These are phyloP conservation scores for Drosophila sordidula DNA, from an alignment of 2,888 invertebrate species.

Conservation along the genomic window DNA sequence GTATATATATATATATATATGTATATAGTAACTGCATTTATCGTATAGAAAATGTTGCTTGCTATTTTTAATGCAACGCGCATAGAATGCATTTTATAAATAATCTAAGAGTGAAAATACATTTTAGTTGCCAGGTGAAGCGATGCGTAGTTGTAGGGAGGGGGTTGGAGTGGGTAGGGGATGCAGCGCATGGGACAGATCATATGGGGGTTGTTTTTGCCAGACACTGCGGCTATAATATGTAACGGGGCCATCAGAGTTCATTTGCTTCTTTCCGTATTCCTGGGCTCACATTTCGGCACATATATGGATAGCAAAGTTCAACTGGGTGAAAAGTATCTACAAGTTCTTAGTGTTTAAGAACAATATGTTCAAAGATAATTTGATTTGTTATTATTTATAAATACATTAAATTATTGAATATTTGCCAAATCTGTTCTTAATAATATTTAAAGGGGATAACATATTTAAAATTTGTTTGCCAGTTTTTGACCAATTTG, in stretches of 20 bases:
- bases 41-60: slow-evolving; percentile 32
- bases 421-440: no score
- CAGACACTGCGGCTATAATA: neutral
- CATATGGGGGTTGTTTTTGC: slow-evolving; percentile 17
- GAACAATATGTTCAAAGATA: no score
- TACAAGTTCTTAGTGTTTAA: no score
- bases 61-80: slow-evolving; percentile 49
- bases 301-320: no score
- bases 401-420: no score
- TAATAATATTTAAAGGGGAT: no score
- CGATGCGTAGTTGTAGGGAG: neutral
- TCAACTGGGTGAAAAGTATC: no score
- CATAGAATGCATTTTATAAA: slow-evolving; percentile 62
- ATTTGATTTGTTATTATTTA: no score
- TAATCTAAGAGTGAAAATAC: slow-evolving; percentile 56
- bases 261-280: slow-evolving; percentile 6
- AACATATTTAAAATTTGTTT: no score
- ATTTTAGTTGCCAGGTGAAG: slow-evolving; percentile 49
- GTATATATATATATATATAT: slow-evolving; percentile 3
- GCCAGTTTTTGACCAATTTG: no score
- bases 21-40: slow-evolving; percentile 9
- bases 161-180: no score
- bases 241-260: slow-evolving; percentile 24
- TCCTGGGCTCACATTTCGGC: no score
- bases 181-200: neutral